Conservation (phyloP, 1,140 invertebrate genomes). For the Philotrypesis tridentata region DNA sequence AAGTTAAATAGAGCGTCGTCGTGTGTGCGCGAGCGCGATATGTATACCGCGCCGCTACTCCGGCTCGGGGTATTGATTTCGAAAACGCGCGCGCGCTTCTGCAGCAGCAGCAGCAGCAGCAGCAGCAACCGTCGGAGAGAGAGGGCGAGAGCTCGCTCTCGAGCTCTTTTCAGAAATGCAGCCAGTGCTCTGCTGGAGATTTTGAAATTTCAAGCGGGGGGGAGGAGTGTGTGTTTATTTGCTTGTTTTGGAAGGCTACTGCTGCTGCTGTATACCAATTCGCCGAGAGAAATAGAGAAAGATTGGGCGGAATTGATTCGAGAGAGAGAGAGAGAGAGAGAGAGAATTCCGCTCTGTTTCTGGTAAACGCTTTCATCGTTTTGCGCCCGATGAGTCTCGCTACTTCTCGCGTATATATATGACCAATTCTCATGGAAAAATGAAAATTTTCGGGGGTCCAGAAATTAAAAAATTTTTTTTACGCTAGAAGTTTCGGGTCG, state of each 20-base stretch:
- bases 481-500: too few species aligned
- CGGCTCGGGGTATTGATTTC: constrained; percentile 43
- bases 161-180: background rate
- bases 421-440: too few species aligned
- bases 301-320: background rate
- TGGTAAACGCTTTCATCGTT: background rate
- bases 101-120: background rate
- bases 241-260: background rate
- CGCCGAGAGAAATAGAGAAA: background rate
- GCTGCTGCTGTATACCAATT: too few species aligned
- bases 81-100: constrained; percentile 33
- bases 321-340: too few species aligned
- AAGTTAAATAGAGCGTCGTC: constrained; percentile 43
- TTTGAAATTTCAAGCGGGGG: background rate
- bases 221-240: background rate
- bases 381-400: too few species aligned
- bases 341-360: background rate
- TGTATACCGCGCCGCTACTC: constrained; percentile 20
- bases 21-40: constrained; percentile 13
- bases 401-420: too few species aligned
- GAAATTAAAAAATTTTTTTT: too few species aligned
- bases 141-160: background rate
- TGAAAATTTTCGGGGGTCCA: too few species aligned
- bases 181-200: background rate
- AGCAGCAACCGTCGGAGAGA: background rate